phyloP scores from a whole-genome alignment of 2,113 vertebrate species.

The Proteles cristata region DNA sequence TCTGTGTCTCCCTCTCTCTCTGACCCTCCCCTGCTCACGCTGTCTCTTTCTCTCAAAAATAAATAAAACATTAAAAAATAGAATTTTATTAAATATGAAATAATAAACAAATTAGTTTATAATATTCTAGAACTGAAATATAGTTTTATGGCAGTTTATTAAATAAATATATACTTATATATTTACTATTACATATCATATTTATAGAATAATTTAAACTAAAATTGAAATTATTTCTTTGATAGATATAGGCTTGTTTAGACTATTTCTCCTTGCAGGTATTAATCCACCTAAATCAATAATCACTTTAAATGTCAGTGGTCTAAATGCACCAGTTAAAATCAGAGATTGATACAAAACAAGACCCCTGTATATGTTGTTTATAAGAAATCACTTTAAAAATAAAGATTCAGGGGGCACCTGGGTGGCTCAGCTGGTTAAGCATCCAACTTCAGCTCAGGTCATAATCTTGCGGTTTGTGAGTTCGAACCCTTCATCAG shows the following conservation, averaged over 20 bases:
- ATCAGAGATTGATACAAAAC: not conserved
- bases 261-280: not conserved
- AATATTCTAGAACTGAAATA: not conserved
- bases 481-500: too few species aligned
- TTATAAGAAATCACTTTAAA: not conserved
- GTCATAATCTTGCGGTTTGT: too few species aligned
- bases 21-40: too few species aligned
- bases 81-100: too few species aligned
- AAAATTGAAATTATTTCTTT: conserved; percentile 9
- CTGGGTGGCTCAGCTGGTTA: too few species aligned
- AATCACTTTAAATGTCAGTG: not conserved
- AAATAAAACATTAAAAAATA: too few species aligned
- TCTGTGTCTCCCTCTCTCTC: too few species aligned
- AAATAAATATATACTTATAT: not conserved
- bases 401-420: not conserved
- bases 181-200: not conserved
- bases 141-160: not conserved
- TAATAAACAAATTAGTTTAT: not conserved
- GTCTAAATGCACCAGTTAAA: not conserved
- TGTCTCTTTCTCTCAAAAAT: too few species aligned
- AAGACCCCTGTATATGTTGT: not conserved
- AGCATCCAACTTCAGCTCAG: too few species aligned
- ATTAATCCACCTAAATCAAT: not conserved
- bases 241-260: not conserved
- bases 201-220: conserved; percentile 8